Evolutionary conservation across 2,113 vertebrate species (phyloP).

Genomic region (Pluvialis apricaria): DNA sequence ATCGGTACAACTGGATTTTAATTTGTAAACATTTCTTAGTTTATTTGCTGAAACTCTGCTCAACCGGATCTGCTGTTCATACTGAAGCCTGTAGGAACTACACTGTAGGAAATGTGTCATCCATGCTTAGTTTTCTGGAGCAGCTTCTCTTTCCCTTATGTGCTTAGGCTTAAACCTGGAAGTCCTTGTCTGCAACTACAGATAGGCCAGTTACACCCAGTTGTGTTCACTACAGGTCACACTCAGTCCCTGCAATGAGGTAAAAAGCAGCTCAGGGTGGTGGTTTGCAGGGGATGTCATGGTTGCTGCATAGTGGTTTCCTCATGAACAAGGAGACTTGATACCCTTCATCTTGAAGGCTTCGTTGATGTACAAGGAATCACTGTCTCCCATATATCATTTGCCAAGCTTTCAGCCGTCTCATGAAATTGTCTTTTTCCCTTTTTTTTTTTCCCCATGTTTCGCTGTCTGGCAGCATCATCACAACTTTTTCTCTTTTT

Average conservation of each 20-base stretch:
- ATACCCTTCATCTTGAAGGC: background rate
- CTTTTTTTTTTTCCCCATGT: rapidly evolving
- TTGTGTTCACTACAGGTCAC: background rate
- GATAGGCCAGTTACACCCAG: background rate
- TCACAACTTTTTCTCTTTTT: background rate
- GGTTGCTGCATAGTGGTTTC: background rate
- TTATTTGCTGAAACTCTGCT: background rate
- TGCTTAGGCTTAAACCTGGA: background rate
- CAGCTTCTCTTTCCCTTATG: background rate
- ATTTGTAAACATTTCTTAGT: background rate
- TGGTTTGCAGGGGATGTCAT: background rate
- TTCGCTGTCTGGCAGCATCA: background rate
- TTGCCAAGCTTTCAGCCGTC: background rate
- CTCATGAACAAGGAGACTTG: background rate
- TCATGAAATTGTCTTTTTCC: background rate
- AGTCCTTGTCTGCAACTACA: background rate
- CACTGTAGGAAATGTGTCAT: background rate
- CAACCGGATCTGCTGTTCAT: background rate
- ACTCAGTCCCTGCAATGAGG: background rate
- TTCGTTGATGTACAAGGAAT: background rate
- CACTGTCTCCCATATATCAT: background rate
- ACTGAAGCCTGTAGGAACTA: background rate
- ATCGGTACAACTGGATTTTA: background rate
- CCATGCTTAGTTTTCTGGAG: background rate
- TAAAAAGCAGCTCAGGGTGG: background rate